A percentile compares a stretch with the other conserved stretches of the same genome.
Conservation (phyloP, 2,888 invertebrate species). For the Cantharis lateralis region DNA sequence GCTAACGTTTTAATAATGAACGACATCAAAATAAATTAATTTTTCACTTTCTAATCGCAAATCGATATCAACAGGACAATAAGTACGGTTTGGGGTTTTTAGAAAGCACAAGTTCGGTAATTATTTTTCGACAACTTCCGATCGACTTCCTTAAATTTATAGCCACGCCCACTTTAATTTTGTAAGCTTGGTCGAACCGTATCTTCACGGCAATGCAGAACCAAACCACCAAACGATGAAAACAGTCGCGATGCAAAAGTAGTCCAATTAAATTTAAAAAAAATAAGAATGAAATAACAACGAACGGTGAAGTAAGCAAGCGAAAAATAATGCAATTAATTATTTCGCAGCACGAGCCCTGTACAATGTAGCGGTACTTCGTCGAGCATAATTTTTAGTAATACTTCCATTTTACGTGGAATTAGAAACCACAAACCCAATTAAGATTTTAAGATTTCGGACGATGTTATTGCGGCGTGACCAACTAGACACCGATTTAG, state of each 20-base stretch:
- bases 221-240: background rate
- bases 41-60: background rate
- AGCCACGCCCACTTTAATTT: background rate
- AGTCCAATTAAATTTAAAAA: background rate
- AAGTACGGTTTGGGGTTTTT: background rate
- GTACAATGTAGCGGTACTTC: slow-evolving; percentile 12
- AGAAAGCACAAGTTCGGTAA: background rate
- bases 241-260: background rate
- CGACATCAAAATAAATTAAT: background rate
- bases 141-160: background rate
- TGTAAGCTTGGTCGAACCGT: background rate
- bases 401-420: slow-evolving; percentile 13
- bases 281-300: background rate
- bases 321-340: slow-evolving; percentile 8
- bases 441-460: slow-evolving; percentile 17
- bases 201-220: background rate
- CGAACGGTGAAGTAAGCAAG: slow-evolving; percentile 1
- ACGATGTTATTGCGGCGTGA: slow-evolving; percentile 22
- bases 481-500: slow-evolving; percentile 21
- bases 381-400: slow-evolving; percentile 12
- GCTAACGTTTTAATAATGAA: background rate
- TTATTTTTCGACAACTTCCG: background rate
- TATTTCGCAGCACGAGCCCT: slow-evolving; percentile 11
- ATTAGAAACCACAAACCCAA: slow-evolving; percentile 20
- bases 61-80: background rate